These are phyloP conservation scores for Leiothrix lutea DNA, from an alignment of 2,113 vertebrate genomes.

Conservation along the genomic window DNA sequence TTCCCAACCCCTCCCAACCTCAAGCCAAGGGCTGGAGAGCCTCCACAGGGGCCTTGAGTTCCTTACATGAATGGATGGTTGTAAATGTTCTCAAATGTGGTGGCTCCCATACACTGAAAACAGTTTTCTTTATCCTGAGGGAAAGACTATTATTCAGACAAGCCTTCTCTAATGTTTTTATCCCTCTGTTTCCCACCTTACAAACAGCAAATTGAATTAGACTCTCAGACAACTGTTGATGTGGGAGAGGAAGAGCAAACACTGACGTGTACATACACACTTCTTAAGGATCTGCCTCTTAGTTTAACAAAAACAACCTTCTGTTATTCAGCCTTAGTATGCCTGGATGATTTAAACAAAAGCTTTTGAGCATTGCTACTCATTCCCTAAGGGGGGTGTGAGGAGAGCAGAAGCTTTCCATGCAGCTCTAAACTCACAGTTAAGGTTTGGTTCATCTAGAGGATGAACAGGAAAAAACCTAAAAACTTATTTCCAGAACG, in stretches of 20 bases:
- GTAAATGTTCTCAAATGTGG: background rate
- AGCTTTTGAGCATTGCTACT: background rate
- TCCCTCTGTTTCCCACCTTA: constrained; percentile 30
- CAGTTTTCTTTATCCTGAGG: background rate
- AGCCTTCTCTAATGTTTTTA: constrained; percentile 1
- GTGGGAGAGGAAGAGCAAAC: constrained; percentile 9
- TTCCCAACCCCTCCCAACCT: background rate
- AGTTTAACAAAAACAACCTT: background rate
- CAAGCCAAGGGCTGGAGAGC: background rate
- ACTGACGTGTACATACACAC: background rate
- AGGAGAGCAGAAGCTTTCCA: background rate
- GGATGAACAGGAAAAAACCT: background rate
- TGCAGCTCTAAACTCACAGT: background rate
- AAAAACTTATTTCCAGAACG: background rate
- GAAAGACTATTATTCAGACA: background rate
- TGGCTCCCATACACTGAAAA: background rate
- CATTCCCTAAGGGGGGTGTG: background rate
- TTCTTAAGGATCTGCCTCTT: background rate
- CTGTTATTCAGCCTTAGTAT: background rate
- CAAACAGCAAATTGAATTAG: constrained; percentile 19
- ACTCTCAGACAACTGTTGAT: background rate
- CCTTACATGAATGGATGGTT: background rate
- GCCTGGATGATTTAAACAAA: background rate
- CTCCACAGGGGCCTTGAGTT: background rate
- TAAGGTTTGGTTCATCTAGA: background rate